Base-by-base conservation (phyloP, 2,113 vertebrate genomes). In the Anolis carolinensis region DNA sequence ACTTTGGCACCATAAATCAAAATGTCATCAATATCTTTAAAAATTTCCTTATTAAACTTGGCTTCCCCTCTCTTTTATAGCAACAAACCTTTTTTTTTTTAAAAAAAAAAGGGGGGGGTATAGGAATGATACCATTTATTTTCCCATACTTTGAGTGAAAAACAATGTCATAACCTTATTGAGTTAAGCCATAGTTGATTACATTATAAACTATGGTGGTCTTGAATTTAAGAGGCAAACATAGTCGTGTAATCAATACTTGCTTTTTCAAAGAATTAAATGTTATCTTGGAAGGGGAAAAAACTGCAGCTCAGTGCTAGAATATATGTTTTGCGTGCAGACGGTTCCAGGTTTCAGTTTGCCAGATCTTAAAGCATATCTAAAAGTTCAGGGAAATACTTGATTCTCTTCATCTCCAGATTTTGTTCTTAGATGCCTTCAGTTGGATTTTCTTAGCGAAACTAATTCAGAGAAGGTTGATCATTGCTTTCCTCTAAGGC, bases 21-120 rank as follows among this genome's bases (percentile, higher is more conserved):
- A 85, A 79, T 62, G 14, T 30, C 39, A 89, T 77, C 88, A 90
- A 90, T 59, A 59, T 84, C 75, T 92, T 89, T 83, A 80, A 44
- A 82, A 88, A 44, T 85, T 55, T 79, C 90, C 82, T 91, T 85
- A 89, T 77, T 91, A 36, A 79, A 50, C 86, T 93, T 94, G 48
- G 55, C 23, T 32, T 74, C 59, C 84, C 89, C 63, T 59, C 18
- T 89, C 50, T 63, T 14, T 90, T 5, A 86, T 86, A 67, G 82
- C 55, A 82, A 86, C 52, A 81, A 74, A 89, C 83, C 89, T 55
- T 67, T 92, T 84, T 16, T 83, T 75, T 76, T 84, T 16, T 50
- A 50, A 52, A 27, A 63, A 78, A 16, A 48, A 50, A 52, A 79
- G 25, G 2, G 6, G 34, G 27, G 27, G 21, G 59, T 75, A 16